A percentile compares a stretch with the other conserved stretches of the same genome.
Evolutionary conservation across 2,797 vertebrate species (phyloP).

Genomic region (Ptychobarbus kaznakovi): DNA sequence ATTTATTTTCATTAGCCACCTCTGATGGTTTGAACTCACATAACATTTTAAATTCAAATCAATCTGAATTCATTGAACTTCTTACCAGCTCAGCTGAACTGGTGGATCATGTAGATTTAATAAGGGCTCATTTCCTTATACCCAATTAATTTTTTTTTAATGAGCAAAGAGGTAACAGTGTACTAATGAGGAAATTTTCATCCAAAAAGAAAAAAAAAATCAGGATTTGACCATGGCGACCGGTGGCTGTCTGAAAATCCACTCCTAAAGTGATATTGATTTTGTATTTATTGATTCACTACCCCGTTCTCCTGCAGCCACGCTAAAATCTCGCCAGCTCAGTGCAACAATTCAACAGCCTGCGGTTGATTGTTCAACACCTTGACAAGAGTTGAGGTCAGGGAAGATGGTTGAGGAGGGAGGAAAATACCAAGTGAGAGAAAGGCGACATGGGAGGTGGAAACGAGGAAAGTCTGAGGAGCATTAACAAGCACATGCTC

Average conservation of each 20-base stretch:
- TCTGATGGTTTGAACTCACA: constrained; percentile 55
- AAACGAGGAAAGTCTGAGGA: constrained; percentile 48
- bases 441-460: constrained; percentile 31
- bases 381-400: constrained; percentile 34
- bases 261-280: constrained; percentile 58
- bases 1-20: constrained; percentile 43
- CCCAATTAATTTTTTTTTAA: constrained; percentile 59
- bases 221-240: constrained; percentile 44
- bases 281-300: constrained; percentile 58
- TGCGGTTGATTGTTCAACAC: constrained; percentile 51
- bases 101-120: constrained; percentile 61
- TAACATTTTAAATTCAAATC: constrained; percentile 61
- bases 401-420: constrained; percentile 19
- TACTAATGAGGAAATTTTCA: constrained; percentile 58
- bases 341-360: constrained; percentile 45
- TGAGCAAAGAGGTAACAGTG: constrained; percentile 45
- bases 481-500: constrained; percentile 54
- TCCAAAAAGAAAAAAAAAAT: constrained; percentile 1
- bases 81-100: constrained; percentile 51
- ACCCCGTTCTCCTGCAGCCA: constrained; percentile 33
- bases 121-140: constrained; percentile 60
- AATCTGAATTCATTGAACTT: constrained; percentile 57
- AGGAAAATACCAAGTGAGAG: constrained; percentile 12
- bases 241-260: constrained; percentile 52
- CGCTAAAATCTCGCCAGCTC: constrained; percentile 50